These are phyloP conservation scores for Eretmodus cyanostictus DNA, from an alignment of 2,113 vertebrate genomes.

Conservation along the genomic window DNA sequence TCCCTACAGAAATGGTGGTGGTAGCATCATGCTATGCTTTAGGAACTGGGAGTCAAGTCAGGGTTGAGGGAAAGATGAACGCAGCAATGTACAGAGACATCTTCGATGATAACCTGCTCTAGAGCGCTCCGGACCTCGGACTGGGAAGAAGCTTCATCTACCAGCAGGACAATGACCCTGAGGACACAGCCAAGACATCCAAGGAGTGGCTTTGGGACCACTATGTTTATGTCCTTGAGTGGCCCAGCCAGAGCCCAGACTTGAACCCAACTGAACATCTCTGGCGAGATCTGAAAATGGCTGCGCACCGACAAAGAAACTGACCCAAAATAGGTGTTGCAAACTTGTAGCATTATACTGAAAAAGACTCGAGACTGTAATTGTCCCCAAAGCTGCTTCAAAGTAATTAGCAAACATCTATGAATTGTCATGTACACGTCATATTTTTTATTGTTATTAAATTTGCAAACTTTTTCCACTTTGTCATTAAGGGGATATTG, in stretches of 20 bases:
- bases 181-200: background rate
- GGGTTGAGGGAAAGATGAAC: background rate
- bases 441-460: background rate
- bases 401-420: background rate
- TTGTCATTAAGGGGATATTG: background rate
- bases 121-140: accelerated
- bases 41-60: background rate
- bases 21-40: background rate
- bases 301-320: background rate
- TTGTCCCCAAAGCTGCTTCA: background rate
- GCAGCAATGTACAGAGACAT: background rate
- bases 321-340: background rate
- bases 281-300: background rate
- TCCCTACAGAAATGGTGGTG: background rate
- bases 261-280: background rate
- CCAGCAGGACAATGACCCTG: background rate
- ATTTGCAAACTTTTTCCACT: background rate
- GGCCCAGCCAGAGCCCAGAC: background rate
- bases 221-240: background rate
- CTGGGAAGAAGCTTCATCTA: background rate
- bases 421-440: background rate
- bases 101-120: background rate
- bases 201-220: background rate
- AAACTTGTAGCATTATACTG: background rate
- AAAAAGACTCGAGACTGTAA: background rate